A percentile compares a stretch with the other conserved stretches of the same genome.
Conservation (phyloP, 2,113 vertebrate genomes). For the Crotalus horridus region DNA sequence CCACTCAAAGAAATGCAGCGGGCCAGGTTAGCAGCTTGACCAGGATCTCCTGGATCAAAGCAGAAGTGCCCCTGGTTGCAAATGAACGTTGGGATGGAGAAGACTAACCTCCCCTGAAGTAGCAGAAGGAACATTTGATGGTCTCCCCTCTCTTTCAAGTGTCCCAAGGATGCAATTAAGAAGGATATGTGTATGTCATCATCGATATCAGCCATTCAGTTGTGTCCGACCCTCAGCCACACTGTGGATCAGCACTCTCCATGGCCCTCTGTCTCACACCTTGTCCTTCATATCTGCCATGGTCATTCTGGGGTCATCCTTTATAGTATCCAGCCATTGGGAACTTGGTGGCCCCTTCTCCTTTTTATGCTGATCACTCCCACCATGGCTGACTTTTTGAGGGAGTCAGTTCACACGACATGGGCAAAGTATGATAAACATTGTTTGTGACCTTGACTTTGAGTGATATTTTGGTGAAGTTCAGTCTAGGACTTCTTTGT, state of each 20-base stretch:
- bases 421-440: background rate
- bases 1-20: conserved; percentile 6
- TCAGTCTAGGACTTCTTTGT: background rate
- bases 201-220: background rate
- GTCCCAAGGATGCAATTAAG: conserved; percentile 44
- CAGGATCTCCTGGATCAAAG: conserved; percentile 53
- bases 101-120: conserved; percentile 19
- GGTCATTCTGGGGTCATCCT: background rate
- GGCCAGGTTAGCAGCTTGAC: conserved; percentile 33
- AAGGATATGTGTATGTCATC: conserved; percentile 35
- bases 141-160: background rate
- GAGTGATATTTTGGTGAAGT: background rate
- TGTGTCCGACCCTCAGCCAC: background rate
- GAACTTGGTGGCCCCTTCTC: background rate
- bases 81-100: conserved; percentile 30
- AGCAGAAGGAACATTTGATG: background rate
- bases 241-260: background rate
- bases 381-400: background rate
- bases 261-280: background rate
- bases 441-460: background rate
- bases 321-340: background rate
- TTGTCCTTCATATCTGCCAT: background rate
- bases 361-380: background rate
- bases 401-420: background rate
- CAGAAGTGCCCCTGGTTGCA: conserved; percentile 38